Base-by-base conservation (phyloP, 2,113 vertebrate genomes). In the Willisornis vidua region DNA sequence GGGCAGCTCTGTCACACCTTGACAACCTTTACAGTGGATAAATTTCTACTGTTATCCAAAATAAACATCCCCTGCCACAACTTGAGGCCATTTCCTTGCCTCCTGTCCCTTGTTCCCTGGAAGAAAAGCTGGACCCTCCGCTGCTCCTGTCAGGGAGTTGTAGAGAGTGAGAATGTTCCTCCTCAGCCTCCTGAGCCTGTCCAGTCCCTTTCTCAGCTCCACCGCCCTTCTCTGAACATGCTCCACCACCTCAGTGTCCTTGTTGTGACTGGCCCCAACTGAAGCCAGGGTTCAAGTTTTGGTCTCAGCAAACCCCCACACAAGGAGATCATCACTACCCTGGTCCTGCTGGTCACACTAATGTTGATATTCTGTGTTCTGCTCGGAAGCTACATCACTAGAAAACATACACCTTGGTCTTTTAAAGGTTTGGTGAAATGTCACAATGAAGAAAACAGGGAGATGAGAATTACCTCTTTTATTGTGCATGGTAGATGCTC, bases 81-180 rank as follows among this genome's bases (percentile, higher is more conserved):
- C 31, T 19, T 48, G 31, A 35, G 11, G 7, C 17, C 0, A 0
- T 70, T 70, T 1, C 6, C 41, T 75, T 33, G 45, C 8, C 1
- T 59, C 9, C 29, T 48, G 14, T 35, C 25, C 28, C 25, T 29
- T 62, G 48, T 35, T 62, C 20, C 12, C 24, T 43, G 24, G 19
- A 7, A 55, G 7, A 3, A 76, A 2, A 46, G 9, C 17, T 19
- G 0, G 1, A 57, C 2, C 3, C 1, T 2, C 14, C 3, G 3
- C 10, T 0, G 0, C 19, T 55, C 12, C 41, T 43, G 7, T 3
- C 29, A 89, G 28, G 23, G 12, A 76, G 7, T 3, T 62, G 16
- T 31, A 19, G 20, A 63, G 48, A 49, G 11, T 6, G 25, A 55
- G 0, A 48, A 7, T 5, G 4, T 18, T 9, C 6, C 3, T 15